These are phyloP conservation scores for Octopus bimaculoides DNA, from an alignment of 1,140 invertebrate species.

Conservation along the genomic window DNA sequence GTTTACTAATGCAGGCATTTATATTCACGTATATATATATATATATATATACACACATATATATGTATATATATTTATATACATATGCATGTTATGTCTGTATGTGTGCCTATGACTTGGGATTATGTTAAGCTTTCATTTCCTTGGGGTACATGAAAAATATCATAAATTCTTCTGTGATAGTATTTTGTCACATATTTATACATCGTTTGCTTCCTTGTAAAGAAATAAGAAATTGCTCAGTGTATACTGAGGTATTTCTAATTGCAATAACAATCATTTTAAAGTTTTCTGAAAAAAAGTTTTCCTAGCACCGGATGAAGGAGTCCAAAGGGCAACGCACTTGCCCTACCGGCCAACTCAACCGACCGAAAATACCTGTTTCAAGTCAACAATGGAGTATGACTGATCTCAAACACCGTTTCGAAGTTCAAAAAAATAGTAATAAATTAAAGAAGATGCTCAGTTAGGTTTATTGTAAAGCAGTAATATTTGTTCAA, in stretches of 20 bases:
- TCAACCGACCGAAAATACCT: not conserved
- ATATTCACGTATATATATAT: not conserved
- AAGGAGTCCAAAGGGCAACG: not conserved
- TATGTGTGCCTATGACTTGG: not conserved
- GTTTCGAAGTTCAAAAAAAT: not conserved
- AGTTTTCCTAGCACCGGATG: not conserved
- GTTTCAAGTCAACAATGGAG: not conserved
- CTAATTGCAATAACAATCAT: not conserved
- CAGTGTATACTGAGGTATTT: not conserved
- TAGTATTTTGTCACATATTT: not conserved
- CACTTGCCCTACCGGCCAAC: constrained; percentile 6
- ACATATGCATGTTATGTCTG: not conserved
- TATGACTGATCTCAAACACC: not conserved
- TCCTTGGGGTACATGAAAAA: not conserved
- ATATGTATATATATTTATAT: not conserved
- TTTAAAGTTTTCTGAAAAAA: not conserved
- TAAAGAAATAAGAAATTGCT: not conserved
- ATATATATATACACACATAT: not conserved
- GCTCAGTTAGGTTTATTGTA: not conserved
- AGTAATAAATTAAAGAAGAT: not conserved
- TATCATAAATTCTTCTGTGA: not conserved
- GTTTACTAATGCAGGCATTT: not conserved
- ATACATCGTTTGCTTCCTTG: not conserved
- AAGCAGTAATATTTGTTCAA: not conserved
- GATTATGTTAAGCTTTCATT: not conserved